A percentile compares a stretch with the other conserved stretches of the same genome.
Evolutionary conservation across 1,140 invertebrate species (phyloP).

Genomic region (Drosophila bifasciata): DNA sequence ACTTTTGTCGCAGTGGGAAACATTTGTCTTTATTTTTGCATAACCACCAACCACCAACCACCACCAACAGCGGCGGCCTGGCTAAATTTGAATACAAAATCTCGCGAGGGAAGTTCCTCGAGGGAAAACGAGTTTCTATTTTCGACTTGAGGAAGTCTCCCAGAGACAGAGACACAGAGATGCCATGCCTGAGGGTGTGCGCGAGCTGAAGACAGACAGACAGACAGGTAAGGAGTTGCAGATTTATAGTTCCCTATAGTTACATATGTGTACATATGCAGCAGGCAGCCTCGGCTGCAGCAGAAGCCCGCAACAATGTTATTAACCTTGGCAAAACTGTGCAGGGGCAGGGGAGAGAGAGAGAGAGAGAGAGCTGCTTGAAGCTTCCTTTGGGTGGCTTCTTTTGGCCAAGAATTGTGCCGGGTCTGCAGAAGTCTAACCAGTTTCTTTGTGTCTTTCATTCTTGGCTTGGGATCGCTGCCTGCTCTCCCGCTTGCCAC

Average conservation of each 20-base stretch:
- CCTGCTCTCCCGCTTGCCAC: neutral
- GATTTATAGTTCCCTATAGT: slow-evolving; percentile 6
- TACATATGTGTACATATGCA: no score
- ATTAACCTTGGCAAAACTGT: slow-evolving; percentile 57
- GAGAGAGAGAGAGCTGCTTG: no score
- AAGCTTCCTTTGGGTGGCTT: slow-evolving; percentile 30
- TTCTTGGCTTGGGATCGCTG: slow-evolving; percentile 45
- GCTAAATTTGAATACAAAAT: slow-evolving; percentile 10
- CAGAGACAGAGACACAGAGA: neutral
- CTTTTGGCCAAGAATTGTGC: slow-evolving; percentile 33
- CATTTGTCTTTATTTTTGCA: slow-evolving; percentile 43
- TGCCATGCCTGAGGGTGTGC: no score
- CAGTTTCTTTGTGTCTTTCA: slow-evolving; percentile 55
- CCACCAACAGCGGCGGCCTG: neutral
- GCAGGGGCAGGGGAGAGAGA: slow-evolving; percentile 7
- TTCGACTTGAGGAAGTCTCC: slow-evolving; percentile 2
- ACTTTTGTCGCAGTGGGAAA: slow-evolving; percentile 44
- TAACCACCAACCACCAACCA: slow-evolving; percentile 20
- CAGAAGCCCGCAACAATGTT: slow-evolving; percentile 35
- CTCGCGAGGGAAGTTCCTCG: neutral
- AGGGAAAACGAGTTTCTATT: slow-evolving; percentile 9
- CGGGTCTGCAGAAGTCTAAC: slow-evolving; percentile 39
- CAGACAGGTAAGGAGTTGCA: slow-evolving; percentile 4
- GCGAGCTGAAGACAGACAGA: no score
- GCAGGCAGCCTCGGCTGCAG: slow-evolving; percentile 15